These are phyloP conservation scores for Opisthocomus hoazin DNA, from an alignment of 2,113 vertebrate species.

Conservation along the genomic window DNA sequence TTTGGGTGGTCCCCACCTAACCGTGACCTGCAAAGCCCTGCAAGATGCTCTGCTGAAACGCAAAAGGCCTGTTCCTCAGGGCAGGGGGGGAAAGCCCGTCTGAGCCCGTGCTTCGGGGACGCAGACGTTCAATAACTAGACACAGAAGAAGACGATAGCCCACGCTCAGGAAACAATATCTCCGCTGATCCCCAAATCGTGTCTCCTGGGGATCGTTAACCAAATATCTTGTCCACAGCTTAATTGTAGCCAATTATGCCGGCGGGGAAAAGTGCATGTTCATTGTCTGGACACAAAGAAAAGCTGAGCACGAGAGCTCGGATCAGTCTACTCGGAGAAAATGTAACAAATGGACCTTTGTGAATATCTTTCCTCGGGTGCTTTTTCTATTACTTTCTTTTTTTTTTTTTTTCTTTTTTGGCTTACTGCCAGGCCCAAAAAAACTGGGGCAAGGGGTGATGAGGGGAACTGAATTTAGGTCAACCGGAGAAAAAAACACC, in stretches of 20 bases:
- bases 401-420: background rate
- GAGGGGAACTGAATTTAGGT: constrained; percentile 8
- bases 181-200: constrained; percentile 5
- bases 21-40: background rate
- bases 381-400: rapidly evolving
- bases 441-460: background rate
- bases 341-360: background rate
- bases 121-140: background rate
- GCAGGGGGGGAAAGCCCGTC: too few species aligned
- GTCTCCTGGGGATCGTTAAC: constrained; percentile 15
- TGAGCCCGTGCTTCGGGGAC: background rate
- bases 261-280: background rate
- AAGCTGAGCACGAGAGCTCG: background rate
- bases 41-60: background rate
- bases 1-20: background rate
- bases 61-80: rapidly evolving
- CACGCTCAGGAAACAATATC: background rate
- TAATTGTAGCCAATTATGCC: constrained; percentile 7
- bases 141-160: background rate
- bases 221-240: constrained; percentile 9
- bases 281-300: background rate
- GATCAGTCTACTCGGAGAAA: background rate
- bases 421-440: background rate
- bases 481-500: background rate
- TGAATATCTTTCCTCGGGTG: background rate